Evolutionary conservation across 2,797 vertebrate genomes (phyloP).

Genomic region (Gymnopithys bicolor): DNA sequence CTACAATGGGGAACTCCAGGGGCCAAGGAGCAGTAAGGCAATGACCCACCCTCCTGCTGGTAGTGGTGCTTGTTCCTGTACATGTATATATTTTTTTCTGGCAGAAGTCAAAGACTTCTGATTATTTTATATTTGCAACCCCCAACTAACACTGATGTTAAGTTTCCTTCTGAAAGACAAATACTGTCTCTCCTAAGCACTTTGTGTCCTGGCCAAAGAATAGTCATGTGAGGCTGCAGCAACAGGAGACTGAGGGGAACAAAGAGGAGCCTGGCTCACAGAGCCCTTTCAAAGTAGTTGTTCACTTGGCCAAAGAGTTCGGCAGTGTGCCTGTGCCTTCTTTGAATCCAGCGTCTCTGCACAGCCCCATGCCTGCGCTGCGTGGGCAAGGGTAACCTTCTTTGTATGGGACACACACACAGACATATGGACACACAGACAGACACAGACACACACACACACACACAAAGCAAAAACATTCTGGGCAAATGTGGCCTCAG

Average conservation of each 20-base stretch:
- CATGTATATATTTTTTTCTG: not conserved
- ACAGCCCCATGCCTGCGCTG: not conserved
- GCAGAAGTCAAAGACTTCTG: not conserved
- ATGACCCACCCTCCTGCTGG: not conserved
- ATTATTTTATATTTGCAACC: not conserved
- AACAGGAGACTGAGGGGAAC: not conserved
- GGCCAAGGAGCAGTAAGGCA: not conserved
- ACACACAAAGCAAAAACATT: not conserved
- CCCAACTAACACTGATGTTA: not conserved
- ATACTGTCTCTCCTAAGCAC: slow-evolving; percentile 6
- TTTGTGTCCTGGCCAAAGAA: slow-evolving; percentile 51
- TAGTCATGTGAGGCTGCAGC: slow-evolving; percentile 28
- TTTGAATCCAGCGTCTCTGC: not conserved
- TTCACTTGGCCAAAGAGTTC: not conserved
- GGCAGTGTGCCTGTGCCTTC: slow-evolving; percentile 15
- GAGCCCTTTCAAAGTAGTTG: slow-evolving; percentile 32
- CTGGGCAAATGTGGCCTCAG: not conserved
- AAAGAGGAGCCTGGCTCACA: slow-evolving; percentile 9
- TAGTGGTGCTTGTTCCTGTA: not conserved
- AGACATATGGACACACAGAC: not conserved
- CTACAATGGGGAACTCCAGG: not conserved
- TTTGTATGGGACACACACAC: not conserved
- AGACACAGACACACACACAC: not conserved
- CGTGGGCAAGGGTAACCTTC: not conserved
- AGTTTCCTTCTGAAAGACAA: slow-evolving; percentile 2